Evolutionary conservation across 2,113 vertebrate species (phyloP), one percentile per base, ranked within the genome.

Genomic region (Anarrhichthys ocellatus): DNA sequence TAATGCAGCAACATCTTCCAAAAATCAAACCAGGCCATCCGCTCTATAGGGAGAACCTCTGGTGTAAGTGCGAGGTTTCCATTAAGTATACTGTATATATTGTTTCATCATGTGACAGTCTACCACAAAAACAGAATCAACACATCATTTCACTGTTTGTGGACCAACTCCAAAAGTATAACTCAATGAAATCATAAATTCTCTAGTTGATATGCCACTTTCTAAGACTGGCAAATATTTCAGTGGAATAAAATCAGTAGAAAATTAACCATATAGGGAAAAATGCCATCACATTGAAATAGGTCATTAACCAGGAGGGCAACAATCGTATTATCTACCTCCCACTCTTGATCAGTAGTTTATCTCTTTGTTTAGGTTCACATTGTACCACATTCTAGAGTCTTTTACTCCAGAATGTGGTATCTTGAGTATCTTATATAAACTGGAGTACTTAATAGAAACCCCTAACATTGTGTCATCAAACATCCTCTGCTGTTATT

Each of bases 21-120:
- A 87, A 87, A 80, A 80, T 74, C 63, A 82, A 84, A 85, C 42
- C 79, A 89, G 79, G 85, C 38, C 73, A 65, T 77, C 20, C 50
- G 14, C 58, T 89, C 68, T 71, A 15, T 8, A 15, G 79, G 76
- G 76, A 74, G 38, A 74, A 44, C 15, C n/a, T 70, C 62, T 68
- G 74, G 70, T 66, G 58, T 22, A 36, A 69, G 62, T 2, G 36
- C 44, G 40, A 84, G 42, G 9, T 59, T 87, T 76, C 66, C 50
- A 73, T 66, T 34, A 48, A 59, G 24, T 20, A n/a, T 32, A 32
- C 32, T 32, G 32, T 32, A 32, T 64, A 67, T 67, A 73, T 74
- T 79, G 75, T 72, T 84, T 63, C 18, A 11, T 86, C 63, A 61
- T 24, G 54, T 68, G 52, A 71, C 22, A 18, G n/a, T 27, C 38